Evolutionary conservation across 64 coral and sea anemone species (phyloP).

Genomic region (Dendrophyllia cribrosa): DNA sequence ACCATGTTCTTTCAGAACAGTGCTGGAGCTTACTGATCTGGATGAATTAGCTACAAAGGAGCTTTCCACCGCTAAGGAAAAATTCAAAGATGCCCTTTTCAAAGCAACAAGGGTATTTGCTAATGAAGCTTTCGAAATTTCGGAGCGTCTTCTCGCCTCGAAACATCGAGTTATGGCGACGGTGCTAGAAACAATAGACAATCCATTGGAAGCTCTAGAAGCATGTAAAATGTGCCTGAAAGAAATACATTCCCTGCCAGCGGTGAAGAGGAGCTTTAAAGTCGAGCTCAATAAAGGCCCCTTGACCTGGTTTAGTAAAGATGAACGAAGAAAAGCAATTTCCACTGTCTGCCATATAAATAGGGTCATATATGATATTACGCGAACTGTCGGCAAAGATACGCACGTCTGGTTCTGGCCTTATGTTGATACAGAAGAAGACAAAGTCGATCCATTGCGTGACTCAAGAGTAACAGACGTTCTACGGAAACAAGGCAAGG

Average conservation of each 20-base stretch:
- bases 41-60: conserved; percentile 1
- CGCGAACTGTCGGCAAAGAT: neutral
- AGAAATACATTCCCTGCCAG: conserved; percentile 44
- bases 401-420: conserved; percentile 8
- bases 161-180: conserved; percentile 54
- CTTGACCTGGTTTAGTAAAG: conserved; percentile 48
- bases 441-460: neutral
- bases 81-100: conserved; percentile 26
- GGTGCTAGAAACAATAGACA: conserved; percentile 17
- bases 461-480: neutral
- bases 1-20: too few relatives aligned
- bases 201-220: conserved; percentile 7
- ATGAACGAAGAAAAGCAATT: conserved; percentile 36
- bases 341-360: conserved; percentile 45
- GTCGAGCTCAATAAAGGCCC: conserved; percentile 42
- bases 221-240: conserved; percentile 25
- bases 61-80: conserved; percentile 21
- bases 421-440: neutral
- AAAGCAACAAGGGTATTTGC: conserved; percentile 14
- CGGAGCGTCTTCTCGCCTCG: conserved; percentile 7
- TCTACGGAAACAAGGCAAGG: neutral
- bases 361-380: conserved; percentile 25
- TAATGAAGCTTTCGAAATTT: neutral
- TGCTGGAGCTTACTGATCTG: neutral
- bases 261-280: conserved; percentile 27